Base-by-base conservation (phyloP, 2,888 invertebrate genomes). In the Platycnemis pennipes region DNA sequence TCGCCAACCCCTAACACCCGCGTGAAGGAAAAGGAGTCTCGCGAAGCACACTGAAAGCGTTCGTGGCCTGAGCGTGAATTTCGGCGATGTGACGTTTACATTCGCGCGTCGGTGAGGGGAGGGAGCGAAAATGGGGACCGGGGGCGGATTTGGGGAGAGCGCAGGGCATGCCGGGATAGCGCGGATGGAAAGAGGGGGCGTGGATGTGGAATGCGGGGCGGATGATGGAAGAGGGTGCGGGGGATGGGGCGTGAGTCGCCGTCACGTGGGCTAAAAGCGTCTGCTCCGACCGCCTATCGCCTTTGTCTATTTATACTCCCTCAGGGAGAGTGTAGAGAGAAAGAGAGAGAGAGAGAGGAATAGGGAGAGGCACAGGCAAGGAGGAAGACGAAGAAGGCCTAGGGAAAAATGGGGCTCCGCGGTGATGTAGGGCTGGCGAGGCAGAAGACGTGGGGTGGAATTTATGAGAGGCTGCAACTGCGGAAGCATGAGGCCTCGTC, bases 181-280 rank as follows among this genome's bases (percentile, higher is more conserved):
- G 86, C 44, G n/a, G 63, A 44, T 31, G 19, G 46, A 49, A 56
- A 94, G 45, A 5, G 46, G n/a, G 87, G 45, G 46, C 26, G 16
- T 5, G 88, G n/a, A 37, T 37, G 22, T 56, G 45, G 91, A 91
- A 91, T 91, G 63, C n/a, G 46, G 46, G 88, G 45, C 16, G 87
- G 42, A 31, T 87, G 88, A 49, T 11, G 88, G 37, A 42, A 85
- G 22, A 4, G 44, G 22, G 69, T 31, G 44, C n/a, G 94, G 44
- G 77, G 37, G 69, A 69, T 22, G 69, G 45, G 22, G 44, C 19
- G 63, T 63, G 88, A 94, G 85, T 94, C 53, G 63, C 94, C 49
- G n/a, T 85, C 94, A 63, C 42, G 94, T 49, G 86, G 86, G 46
- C 87, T 86, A 86, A 94, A 86, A 89, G 85, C 69, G 91, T 94